These are phyloP conservation scores for Ischnura elegans DNA, from an alignment of 2,888 invertebrate species.

Conservation along the genomic window DNA sequence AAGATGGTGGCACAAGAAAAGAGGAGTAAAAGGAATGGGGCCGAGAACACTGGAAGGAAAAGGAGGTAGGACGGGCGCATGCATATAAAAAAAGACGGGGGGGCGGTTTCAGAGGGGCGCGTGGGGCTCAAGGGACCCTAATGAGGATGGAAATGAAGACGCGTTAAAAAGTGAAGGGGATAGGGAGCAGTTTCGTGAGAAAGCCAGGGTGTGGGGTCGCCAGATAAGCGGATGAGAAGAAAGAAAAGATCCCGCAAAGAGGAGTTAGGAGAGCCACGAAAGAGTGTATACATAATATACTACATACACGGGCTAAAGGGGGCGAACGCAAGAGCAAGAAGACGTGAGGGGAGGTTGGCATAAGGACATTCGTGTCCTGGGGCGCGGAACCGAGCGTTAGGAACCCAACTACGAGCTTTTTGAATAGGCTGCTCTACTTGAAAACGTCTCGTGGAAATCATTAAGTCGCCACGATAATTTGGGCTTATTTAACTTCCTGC, in stretches of 20 bases:
- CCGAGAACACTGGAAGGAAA: neutral
- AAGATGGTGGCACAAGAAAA: neutral
- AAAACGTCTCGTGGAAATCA: neutral
- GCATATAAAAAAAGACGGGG: neutral
- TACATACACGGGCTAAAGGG: no score
- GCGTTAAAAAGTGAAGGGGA: slow-evolving; percentile 50
- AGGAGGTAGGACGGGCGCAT: slow-evolving; percentile 6
- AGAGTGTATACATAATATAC: neutral
- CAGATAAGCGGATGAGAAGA: slow-evolving; percentile 65
- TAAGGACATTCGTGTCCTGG: neutral
- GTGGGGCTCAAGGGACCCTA: neutral
- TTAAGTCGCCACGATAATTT: neutral
- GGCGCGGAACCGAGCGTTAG: neutral
- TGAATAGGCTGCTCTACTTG: neutral
- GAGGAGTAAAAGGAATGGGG: neutral
- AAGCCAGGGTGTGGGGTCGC: slow-evolving; percentile 50
- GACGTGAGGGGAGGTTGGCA: no score
- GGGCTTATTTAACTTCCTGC: neutral
- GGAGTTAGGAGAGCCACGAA: slow-evolving; percentile 2
- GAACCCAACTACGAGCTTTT: neutral
- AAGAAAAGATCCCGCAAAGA: slow-evolving; percentile 33
- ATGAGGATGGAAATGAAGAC: slow-evolving; percentile 63
- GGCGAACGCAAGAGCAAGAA: neutral
- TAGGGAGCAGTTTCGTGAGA: slow-evolving; percentile 47
- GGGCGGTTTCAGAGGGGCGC: neutral